Percentiles rank a stretch among this genome's conserved stretches.
phyloP scores from a whole-genome alignment of 2,113 vertebrate species.

The Condylura cristata region DNA sequence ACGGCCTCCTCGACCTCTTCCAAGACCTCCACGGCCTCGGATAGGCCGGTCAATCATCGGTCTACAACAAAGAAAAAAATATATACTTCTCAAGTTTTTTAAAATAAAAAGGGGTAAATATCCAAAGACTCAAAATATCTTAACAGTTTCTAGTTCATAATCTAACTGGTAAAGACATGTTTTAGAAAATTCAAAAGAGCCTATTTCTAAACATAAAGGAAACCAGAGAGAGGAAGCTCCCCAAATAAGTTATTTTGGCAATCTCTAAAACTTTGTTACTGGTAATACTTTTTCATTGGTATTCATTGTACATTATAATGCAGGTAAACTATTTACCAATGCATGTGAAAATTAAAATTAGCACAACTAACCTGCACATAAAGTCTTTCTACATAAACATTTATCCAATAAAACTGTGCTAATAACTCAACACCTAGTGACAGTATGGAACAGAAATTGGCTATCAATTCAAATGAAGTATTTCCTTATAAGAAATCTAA shows the following conservation, averaged over 20 bases:
- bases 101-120: not conserved
- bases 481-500: not conserved
- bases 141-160: not conserved
- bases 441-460: not conserved
- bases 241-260: not conserved
- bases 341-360: not conserved
- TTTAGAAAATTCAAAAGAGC: slow-evolving; percentile 1
- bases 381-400: not conserved
- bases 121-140: not conserved
- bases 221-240: not conserved
- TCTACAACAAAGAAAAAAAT: slow-evolving; percentile 79
- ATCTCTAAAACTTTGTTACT: not conserved
- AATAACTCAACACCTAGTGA: not conserved
- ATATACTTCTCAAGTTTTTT: not conserved
- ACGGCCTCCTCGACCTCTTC: slow-evolving; percentile 92
- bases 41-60: slow-evolving; percentile 92
- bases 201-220: slow-evolving; percentile 8
- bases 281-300: not conserved
- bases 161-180: not conserved
- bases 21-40: slow-evolving; percentile 94
- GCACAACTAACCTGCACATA: not conserved
- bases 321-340: not conserved
- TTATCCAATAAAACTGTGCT: not conserved
- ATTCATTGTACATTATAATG: not conserved
- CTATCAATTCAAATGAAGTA: not conserved